Conservation (phyloP, 2,113 vertebrate species). For the Corythornis madagascariensis region DNA sequence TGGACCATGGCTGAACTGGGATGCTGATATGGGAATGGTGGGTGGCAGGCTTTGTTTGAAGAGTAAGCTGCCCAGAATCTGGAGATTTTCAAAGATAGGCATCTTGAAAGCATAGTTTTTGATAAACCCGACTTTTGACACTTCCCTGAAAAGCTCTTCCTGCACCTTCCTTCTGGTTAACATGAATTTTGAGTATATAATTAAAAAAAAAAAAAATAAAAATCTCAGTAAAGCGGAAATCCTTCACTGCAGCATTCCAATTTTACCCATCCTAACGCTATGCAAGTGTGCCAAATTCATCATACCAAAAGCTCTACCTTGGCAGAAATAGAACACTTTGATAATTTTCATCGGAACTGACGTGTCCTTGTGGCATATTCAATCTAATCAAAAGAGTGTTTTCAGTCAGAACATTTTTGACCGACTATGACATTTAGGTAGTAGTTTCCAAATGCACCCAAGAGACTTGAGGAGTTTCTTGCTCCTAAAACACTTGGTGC, state of each 20-base stretch:
- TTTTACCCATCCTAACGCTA: neutral
- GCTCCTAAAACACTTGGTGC: neutral
- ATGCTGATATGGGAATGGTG: neutral
- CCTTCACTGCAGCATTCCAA: neutral
- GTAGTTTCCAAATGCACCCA: neutral
- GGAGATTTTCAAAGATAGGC: neutral
- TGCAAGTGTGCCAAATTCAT: neutral
- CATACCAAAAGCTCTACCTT: neutral
- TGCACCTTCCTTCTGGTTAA: neutral
- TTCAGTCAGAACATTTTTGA: neutral
- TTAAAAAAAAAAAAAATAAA: neutral
- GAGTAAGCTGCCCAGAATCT: neutral
- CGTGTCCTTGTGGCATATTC: neutral
- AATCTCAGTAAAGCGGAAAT: neutral
- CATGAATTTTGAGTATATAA: neutral
- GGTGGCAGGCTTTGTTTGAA: neutral
- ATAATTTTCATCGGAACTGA: neutral
- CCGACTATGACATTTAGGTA: neutral
- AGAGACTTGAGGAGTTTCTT: neutral
- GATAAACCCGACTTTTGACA: neutral
- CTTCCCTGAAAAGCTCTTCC: neutral
- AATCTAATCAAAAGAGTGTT: neutral
- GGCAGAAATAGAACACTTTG: neutral
- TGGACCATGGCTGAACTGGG: neutral
- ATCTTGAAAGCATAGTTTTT: neutral